Base-by-base conservation (phyloP, 2,888 invertebrate species). In the Pilophorus perplexus region DNA sequence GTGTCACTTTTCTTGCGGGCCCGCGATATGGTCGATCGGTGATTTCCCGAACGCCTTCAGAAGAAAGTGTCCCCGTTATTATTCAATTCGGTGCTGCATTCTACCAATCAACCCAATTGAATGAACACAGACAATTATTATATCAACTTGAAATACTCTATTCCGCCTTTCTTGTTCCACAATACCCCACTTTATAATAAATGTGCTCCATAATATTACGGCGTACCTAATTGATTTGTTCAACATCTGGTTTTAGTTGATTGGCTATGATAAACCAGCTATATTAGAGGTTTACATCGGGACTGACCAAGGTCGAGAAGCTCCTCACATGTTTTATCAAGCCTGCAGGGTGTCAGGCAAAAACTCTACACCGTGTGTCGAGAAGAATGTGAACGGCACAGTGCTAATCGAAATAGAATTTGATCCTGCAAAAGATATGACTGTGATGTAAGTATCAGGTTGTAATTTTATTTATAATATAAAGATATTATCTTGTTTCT, bases 251-350 rank as follows among this genome's bases (percentile, higher is more conserved):
- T 33, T 33, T 6, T 12, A 93, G 82, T 80, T 97, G 72, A 80
- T 84, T 67, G 95, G 95, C 65, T 93, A 93, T 76, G 87, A 87
- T 74, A 90, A 93, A 76, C 87, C 91, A 22, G 86, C 93, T 1
- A 86, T 88, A 12, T 79, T 97, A 71, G 93, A 96, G 81, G 90
- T 90, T 75, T 96, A 91, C 77, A 93, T 96, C 75, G 96, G 95
- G 37, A 92, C 91, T 16, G 95, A 96, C 76, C 83, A 89, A 52
- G 95, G 93, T 0, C 85, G 90, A 67, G 90, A 93, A 5, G 87
- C 89, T 4, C 96, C 96, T 0, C 97, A 97, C 78, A 93, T 96
- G 87, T 96, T 96, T 79, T 97, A 97, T 80, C 95, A 96, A 78
- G 94, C 96, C 2, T 96, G 96, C 75, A 88, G 93, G 70, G 96